Conservation (phyloP, 37 sponge, comb jelly and placozoan species). For the Theonella swinhoei region DNA sequence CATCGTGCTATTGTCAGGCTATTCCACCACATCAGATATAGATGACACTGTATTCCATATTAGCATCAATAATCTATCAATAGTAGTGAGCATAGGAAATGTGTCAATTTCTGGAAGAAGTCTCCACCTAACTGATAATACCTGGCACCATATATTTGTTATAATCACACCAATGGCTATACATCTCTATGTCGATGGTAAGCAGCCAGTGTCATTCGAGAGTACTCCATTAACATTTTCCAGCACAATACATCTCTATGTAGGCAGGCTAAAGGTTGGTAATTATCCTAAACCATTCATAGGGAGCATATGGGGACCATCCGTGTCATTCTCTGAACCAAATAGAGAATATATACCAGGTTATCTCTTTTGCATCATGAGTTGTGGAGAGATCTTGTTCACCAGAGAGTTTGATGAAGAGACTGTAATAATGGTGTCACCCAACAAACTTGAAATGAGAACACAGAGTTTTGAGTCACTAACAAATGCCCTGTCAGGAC, state of each 20-base stretch:
- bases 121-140: not conserved
- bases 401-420: not conserved
- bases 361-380: constrained; percentile 20
- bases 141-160: constrained; percentile 44
- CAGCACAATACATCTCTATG: not conserved
- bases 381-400: constrained; percentile 42
- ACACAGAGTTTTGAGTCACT: constrained; percentile 2
- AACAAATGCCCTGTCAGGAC: not conserved
- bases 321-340: not conserved
- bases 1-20: constrained; percentile 8
- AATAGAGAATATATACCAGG: not conserved
- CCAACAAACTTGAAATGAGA: not conserved
- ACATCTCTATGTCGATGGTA: constrained; percentile 19
- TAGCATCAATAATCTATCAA: not conserved
- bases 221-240: not conserved
- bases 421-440: not conserved
- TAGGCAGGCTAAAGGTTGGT: not conserved
- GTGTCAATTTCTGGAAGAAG: not conserved
- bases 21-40: not conserved
- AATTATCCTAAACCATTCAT: not conserved
- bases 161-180: not conserved
- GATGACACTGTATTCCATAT: constrained; percentile 26
- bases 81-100: not conserved
- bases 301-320: not conserved
- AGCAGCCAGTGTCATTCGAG: not conserved